Percentiles rank a stretch among this genome's conserved stretches.
phyloP scores from a whole-genome alignment of 2,888 invertebrate species.

The Acanthosepion esculentum region DNA sequence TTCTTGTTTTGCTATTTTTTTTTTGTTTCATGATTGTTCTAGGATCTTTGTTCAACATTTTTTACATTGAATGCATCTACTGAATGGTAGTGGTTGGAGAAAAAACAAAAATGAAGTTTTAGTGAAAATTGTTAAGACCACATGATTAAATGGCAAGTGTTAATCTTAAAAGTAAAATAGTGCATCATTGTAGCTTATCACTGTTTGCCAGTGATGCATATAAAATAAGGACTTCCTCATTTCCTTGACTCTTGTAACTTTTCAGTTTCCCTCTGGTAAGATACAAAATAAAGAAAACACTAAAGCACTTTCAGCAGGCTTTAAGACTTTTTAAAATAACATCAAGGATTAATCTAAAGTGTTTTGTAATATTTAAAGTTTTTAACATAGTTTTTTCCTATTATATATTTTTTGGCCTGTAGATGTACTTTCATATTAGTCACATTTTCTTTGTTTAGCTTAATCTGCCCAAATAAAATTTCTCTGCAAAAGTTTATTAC shows the following conservation, averaged over 20 bases:
- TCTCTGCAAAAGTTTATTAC: no score
- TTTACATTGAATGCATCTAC: no score
- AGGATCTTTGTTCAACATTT: no score
- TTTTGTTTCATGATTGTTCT: no score
- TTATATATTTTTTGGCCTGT: not conserved
- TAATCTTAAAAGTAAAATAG: not conserved
- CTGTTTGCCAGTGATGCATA: not conserved
- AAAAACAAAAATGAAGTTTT: not conserved
- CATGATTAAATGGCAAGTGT: not conserved
- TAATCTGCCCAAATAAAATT: no score
- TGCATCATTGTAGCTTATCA: constrained; percentile 7
- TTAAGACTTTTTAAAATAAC: not conserved
- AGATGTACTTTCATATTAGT: no score
- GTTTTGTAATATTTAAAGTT: not conserved
- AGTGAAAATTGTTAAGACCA: not conserved
- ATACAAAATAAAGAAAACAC: not conserved
- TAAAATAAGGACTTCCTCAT: not conserved
- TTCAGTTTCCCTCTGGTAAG: not conserved
- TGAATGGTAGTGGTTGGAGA: not conserved
- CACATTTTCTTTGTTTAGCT: no score
- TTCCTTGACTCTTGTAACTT: not conserved
- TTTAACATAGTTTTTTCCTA: not conserved
- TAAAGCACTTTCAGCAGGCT: not conserved
- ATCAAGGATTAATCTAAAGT: not conserved
- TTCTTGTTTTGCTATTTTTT: no score